A percentile compares a stretch with the other conserved stretches of the same genome.
Evolutionary conservation across 2,888 invertebrate species (phyloP).

Genomic region (Carcina quercana): DNA sequence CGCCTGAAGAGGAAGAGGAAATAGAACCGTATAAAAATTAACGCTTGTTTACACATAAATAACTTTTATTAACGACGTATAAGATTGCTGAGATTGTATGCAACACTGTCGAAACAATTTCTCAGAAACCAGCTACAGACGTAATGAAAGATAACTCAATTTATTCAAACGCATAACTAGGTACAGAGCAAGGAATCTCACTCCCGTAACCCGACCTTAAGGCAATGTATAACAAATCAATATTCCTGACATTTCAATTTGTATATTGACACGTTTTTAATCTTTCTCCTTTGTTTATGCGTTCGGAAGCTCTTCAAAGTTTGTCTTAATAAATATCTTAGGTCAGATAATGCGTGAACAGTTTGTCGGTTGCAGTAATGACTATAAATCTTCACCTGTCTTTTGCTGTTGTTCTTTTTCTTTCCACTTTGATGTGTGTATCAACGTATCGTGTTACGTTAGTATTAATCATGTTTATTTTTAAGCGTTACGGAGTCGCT

Average conservation of each 20-base stretch:
- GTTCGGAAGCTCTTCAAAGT: conserved; percentile 53
- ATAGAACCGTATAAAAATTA: too few species aligned
- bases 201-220: conserved; percentile 34
- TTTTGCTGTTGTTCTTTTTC: conserved; percentile 39
- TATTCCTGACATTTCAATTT: conserved; percentile 67
- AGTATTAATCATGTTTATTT: conserved; percentile 44
- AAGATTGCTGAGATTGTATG: too few species aligned
- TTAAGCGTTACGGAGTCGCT: conserved; percentile 1
- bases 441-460: conserved; percentile 45
- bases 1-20: too few species aligned
- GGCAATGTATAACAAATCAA: conserved; percentile 53
- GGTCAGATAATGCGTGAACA: conserved; percentile 31
- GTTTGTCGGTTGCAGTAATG: conserved; percentile 31
- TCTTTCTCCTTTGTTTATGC: conserved; percentile 59
- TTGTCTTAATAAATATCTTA: conserved; percentile 53
- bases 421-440: conserved; percentile 47
- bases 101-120: conserved; percentile 7
- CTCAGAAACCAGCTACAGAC: neutral
- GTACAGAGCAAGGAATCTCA: conserved; percentile 29
- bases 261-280: conserved; percentile 68
- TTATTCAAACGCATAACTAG: conserved; percentile 32
- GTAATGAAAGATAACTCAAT: conserved; percentile 26
- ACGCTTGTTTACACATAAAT: too few species aligned
- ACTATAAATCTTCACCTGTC: conserved; percentile 60
- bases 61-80: too few species aligned